Evolutionary conservation across 2,888 invertebrate genomes (phyloP), one percentile per base, ranked within the genome.

Genomic region (Melanophora roralis): DNA sequence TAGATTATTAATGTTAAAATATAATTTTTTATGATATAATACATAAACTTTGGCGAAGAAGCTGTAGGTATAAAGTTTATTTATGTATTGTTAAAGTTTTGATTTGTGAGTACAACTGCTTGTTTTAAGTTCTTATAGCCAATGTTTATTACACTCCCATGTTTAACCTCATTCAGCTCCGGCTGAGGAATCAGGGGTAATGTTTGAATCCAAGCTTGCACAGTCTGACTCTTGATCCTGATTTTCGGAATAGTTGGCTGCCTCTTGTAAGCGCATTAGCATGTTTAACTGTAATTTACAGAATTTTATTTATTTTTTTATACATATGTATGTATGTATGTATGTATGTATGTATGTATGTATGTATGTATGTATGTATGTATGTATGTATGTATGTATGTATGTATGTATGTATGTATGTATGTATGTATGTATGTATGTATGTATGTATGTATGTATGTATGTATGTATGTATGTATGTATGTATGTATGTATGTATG

Each of bases 201-300:
- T 91, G 91, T 94, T 94, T 81, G 95, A 95, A 88, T 95, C 95
- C 87, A 95, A 91, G 86, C 96, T 96, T 83, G 95, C 95, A 85
- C 96, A 95, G 89, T 97, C 97, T 0, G 95, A 96, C 91, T 97
- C 97, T 86, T 96, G 96, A 88, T 96, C 96, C 91, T 96, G 96
- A 85, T 95, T 95, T 86, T 95, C 96, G 84, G 95, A 95, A 91
- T 96, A 96, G 90, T 96, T 97, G 57, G 98, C 97, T 27, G 97
- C 98, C 91, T 98, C 98, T 91, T 98, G 98, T 60, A 98, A 92
- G 83, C 97, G 93, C 97, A 97, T 97, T 87, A 98, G 91, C 98
- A 98, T 98, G 87, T 97, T 98, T 82, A 97, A 91, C 96, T 96
- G 27, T 27, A 27, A 27, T 27, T 3, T 27, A 6, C 6, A 5